Percentiles rank a stretch among this genome's conserved stretches.
Evolutionary conservation across 2,888 invertebrate genomes (phyloP).

Genomic region (Arctia plantaginis): DNA sequence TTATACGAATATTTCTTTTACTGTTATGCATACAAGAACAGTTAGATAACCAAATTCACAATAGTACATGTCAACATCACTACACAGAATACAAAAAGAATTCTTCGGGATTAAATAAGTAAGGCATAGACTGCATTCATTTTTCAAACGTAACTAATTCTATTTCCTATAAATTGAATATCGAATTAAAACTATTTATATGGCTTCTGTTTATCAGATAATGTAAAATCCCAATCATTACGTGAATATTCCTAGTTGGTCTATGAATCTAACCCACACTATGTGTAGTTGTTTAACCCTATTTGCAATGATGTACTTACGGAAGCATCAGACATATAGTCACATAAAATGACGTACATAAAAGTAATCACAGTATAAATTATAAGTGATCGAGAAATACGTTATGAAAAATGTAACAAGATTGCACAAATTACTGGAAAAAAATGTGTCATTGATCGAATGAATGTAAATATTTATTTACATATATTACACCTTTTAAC

Average conservation of each 20-base stretch:
- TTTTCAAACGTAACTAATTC: too few species aligned
- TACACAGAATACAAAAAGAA: too few species aligned
- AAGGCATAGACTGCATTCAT: too few species aligned
- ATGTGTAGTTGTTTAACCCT: not conserved
- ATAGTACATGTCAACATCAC: not conserved
- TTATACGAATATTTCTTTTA: too few species aligned
- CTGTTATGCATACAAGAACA: too few species aligned
- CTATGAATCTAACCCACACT: not conserved
- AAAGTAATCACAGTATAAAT: not conserved
- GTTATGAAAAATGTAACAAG: constrained; percentile 8
- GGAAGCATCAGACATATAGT: not conserved
- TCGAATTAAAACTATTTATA: too few species aligned
- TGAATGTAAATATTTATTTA: not conserved
- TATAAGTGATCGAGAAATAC: not conserved
- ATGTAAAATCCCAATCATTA: too few species aligned
- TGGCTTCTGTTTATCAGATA: too few species aligned
- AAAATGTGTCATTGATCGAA: constrained; percentile 5
- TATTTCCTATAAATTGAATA: too few species aligned
- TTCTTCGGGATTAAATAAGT: too few species aligned
- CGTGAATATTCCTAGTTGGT: too few species aligned
- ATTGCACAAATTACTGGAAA: constrained; percentile 8
- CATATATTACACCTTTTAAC: not conserved
- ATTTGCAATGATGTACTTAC: not conserved
- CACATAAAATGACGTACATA: not conserved
- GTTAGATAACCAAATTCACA: too few species aligned